phyloP scores from a whole-genome alignment of 2,797 vertebrate genomes.

The Enteromius radiatus region DNA sequence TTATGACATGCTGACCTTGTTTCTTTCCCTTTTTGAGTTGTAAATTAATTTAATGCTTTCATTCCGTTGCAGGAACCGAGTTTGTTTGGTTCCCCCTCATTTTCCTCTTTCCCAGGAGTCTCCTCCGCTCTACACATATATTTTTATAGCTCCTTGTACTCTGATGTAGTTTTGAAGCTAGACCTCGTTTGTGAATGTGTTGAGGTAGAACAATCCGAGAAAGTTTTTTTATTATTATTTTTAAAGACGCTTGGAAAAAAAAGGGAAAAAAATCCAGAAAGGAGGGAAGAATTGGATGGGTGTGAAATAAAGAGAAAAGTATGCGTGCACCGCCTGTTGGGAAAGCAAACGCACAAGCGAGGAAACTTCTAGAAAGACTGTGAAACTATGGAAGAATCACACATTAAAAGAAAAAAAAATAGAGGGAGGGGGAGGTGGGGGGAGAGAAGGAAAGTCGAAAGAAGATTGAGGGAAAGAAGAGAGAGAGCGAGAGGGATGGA shows the following conservation, averaged over 20 bases:
- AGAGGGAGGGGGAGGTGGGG: slow-evolving; percentile 51
- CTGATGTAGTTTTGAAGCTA: slow-evolving; percentile 84
- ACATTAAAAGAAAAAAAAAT: slow-evolving; percentile 65
- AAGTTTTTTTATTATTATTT: slow-evolving; percentile 65
- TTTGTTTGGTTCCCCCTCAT: slow-evolving; percentile 66
- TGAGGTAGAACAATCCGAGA: slow-evolving; percentile 82
- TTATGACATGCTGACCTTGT: slow-evolving; percentile 55
- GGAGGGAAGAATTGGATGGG: slow-evolving; percentile 30
- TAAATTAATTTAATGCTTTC: slow-evolving; percentile 80
- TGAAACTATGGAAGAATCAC: slow-evolving; percentile 70
- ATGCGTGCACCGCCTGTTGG: slow-evolving; percentile 68
- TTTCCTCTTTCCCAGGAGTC: slow-evolving; percentile 66
- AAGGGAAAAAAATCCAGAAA: slow-evolving; percentile 28
- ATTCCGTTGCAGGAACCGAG: slow-evolving; percentile 49
- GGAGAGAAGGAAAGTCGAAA: slow-evolving; percentile 53
- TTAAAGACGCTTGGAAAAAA: slow-evolving; percentile 60
- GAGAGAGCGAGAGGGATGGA: slow-evolving; percentile 36
- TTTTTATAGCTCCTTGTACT: slow-evolving; percentile 84
- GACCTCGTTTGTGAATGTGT: slow-evolving; percentile 85
- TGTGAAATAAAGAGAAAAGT: slow-evolving; percentile 46
- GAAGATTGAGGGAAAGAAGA: slow-evolving; percentile 56
- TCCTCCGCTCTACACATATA: slow-evolving; percentile 77
- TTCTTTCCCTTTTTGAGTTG: slow-evolving; percentile 64
- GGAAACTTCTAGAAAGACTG: slow-evolving; percentile 61
- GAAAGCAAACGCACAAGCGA: slow-evolving; percentile 67